A percentile compares a stretch with the other conserved stretches of the same genome.
Evolutionary conservation across 23 tunicate genomes (phyloP).

Genomic region (Clavelina lepadiformis): DNA sequence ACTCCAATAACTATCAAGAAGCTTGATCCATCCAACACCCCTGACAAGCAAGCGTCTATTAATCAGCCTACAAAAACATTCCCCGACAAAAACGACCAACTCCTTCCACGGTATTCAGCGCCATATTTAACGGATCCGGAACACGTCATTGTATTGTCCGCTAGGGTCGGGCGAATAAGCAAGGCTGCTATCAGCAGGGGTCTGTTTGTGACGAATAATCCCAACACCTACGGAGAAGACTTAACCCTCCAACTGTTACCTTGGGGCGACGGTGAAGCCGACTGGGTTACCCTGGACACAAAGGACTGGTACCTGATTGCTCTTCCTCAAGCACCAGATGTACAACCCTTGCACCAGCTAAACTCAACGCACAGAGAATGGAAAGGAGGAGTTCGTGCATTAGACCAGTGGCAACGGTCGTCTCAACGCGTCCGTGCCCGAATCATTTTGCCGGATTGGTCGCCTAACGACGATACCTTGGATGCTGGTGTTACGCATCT

Average conservation of each 20-base stretch:
- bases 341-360: conserved; percentile 8
- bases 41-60: no score
- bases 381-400: conserved; percentile 48
- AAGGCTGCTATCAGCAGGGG: no score
- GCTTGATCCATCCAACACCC: no score
- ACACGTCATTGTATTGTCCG: no score
- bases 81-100: no score
- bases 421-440: conserved; percentile 13
- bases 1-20: neutral
- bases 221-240: no score
- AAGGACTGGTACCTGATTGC: conserved; percentile 10
- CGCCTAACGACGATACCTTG: neutral
- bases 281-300: conserved; percentile 44
- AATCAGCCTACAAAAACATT: no score
- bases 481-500: conserved; percentile 20
- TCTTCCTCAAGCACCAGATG: conserved; percentile 34
- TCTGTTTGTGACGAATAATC: no score
- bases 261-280: conserved; percentile 27
- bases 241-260: no score
- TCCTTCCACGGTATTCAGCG: no score
- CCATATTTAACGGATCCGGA: no score
- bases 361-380: conserved; percentile 52
- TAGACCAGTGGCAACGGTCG: conserved; percentile 7
- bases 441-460: conserved; percentile 8
- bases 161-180: no score